Percentiles rank a stretch among this genome's conserved stretches.
phyloP scores from a whole-genome alignment of 2,888 invertebrate species.

The Bombylius major region DNA sequence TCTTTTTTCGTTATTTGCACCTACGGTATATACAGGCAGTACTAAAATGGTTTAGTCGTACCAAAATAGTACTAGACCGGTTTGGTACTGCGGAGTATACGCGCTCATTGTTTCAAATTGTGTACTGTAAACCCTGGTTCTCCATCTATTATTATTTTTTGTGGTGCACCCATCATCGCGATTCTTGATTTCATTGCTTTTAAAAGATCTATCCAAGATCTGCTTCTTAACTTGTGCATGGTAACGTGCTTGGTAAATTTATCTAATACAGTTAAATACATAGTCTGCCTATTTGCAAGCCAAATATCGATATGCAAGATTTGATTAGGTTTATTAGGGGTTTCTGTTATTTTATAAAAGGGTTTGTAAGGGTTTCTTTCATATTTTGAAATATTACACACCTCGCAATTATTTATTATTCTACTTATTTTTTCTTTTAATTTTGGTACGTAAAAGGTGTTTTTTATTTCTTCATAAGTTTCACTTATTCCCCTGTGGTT shows the following conservation, averaged over 20 bases:
- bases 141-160: conserved; percentile 13
- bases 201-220: conserved; percentile 11
- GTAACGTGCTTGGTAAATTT: conserved; percentile 8
- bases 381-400: neutral
- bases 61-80: too few relatives aligned
- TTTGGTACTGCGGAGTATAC: too few relatives aligned
- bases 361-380: conserved; percentile 3
- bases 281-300: conserved; percentile 2
- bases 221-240: conserved; percentile 2
- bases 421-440: conserved; percentile 45
- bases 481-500: conserved; percentile 8
- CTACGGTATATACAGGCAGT: too few relatives aligned
- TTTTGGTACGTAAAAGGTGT: conserved; percentile 13
- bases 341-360: neutral
- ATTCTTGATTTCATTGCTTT: conserved; percentile 10
- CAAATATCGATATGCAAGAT: conserved; percentile 5
- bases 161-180: conserved; percentile 9
- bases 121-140: conserved; percentile 15
- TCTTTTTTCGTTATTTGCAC: too few relatives aligned
- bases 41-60: too few relatives aligned
- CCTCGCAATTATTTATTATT: conserved; percentile 17
- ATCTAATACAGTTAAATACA: conserved; percentile 7
- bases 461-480: conserved; percentile 5
- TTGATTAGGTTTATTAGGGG: conserved; percentile 1
- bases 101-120: conserved; percentile 11